phyloP scores from a whole-genome alignment of 2,113 vertebrate species.

The Mormyrus lacerda region DNA sequence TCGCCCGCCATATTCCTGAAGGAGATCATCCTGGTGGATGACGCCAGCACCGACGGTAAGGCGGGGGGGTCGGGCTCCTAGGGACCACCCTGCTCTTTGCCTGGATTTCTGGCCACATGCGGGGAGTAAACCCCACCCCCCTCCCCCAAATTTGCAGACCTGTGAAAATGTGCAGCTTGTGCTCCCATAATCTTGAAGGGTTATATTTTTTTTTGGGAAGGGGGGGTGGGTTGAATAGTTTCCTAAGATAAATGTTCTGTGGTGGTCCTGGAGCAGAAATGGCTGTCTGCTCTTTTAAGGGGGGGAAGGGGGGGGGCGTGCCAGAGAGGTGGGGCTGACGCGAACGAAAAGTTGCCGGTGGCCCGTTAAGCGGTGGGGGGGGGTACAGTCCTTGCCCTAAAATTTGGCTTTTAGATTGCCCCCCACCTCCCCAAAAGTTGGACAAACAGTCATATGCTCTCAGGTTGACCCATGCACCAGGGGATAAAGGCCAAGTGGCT shows the following conservation, averaged over 20 bases:
- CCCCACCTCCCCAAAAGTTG: neutral
- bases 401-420: constrained; percentile 19
- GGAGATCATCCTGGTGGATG: constrained; percentile 96
- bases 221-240: constrained; percentile 42
- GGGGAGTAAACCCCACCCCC: constrained; percentile 27
- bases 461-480: constrained; percentile 25
- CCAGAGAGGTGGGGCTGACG: constrained; percentile 14
- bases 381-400: constrained; percentile 16
- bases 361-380: neutral
- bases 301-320: constrained; percentile 9
- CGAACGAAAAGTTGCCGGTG: constrained; percentile 18
- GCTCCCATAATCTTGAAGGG: constrained; percentile 30
- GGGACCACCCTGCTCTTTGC: constrained; percentile 27
- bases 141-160: neutral
- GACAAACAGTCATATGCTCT: constrained; percentile 23
- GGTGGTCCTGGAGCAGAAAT: constrained; percentile 23
- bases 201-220: constrained; percentile 32
- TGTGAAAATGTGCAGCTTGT: constrained; percentile 25
- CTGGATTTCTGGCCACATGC: constrained; percentile 39
- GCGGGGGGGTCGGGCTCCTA: constrained; percentile 4
- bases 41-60: constrained; percentile 91
- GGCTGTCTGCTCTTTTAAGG: constrained; percentile 29
- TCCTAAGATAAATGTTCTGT: constrained; percentile 35
- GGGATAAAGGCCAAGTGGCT: constrained; percentile 7
- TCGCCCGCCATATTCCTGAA: constrained; percentile 89